A percentile compares a stretch with the other conserved stretches of the same genome.
Conservation (phyloP, 2,113 vertebrate species). For the Heterocephalus glaber region DNA sequence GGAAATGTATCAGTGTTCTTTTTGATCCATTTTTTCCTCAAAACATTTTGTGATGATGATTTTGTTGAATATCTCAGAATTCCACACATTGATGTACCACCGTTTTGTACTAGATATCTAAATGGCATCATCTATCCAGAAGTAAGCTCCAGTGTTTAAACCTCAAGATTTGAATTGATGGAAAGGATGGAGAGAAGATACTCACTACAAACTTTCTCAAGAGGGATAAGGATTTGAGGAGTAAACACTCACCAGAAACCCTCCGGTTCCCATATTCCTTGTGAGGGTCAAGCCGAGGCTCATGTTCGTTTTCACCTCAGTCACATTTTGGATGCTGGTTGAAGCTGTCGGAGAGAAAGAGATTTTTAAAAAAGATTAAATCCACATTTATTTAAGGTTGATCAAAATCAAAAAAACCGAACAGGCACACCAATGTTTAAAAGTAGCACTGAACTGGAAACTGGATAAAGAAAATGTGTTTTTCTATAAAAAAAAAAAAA, state of each 20-base stretch:
- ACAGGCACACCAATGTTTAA: background rate
- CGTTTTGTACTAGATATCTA: background rate
- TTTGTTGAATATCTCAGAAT: background rate
- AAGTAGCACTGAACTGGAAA: background rate
- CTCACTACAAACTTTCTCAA: background rate
- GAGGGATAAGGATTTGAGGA: background rate
- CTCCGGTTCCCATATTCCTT: slow-evolving; percentile 84
- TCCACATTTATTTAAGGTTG: background rate
- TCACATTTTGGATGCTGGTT: slow-evolving; percentile 89
- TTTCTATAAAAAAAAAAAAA: too few species aligned
- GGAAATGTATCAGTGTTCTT: background rate
- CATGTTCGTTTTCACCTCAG: slow-evolving; percentile 90
- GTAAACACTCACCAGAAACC: slow-evolving; percentile 88
- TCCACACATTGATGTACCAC: too few species aligned
- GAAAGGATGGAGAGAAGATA: background rate
- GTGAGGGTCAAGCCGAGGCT: slow-evolving; percentile 92
- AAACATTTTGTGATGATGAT: background rate
- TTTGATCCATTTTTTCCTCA: too few species aligned
- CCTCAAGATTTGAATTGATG: background rate
- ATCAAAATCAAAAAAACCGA: background rate
- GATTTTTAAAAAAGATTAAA: background rate
- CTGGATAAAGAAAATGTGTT: too few species aligned
- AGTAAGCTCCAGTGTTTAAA: background rate
- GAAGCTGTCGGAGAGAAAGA: slow-evolving; percentile 85
- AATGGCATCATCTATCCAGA: background rate